Conservation (phyloP, 2,888 invertebrate genomes). For the Lapara coniferarum region DNA sequence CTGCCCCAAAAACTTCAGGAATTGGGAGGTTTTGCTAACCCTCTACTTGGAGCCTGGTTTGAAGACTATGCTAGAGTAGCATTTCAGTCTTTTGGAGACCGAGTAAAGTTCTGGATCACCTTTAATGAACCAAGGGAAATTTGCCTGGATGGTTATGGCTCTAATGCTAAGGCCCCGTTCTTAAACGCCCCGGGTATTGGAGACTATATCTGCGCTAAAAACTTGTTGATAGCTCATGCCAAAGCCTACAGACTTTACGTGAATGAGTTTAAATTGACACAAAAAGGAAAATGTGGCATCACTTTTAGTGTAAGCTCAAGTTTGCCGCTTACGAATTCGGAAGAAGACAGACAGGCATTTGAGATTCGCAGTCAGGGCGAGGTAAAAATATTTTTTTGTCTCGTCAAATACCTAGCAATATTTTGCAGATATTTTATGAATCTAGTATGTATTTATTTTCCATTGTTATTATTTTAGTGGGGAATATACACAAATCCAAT, state of each 20-base stretch:
- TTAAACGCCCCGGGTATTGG: slow-evolving; percentile 69
- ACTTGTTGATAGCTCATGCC: slow-evolving; percentile 81
- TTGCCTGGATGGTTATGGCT: slow-evolving; percentile 70
- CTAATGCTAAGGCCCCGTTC: slow-evolving; percentile 52
- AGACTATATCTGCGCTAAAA: slow-evolving; percentile 76
- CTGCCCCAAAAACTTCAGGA: slow-evolving; percentile 78
- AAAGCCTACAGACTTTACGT: slow-evolving; percentile 65
- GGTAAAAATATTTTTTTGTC: too few relatives aligned
- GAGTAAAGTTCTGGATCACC: slow-evolving; percentile 82
- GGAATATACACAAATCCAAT: slow-evolving; percentile 75
- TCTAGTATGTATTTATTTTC: not conserved
- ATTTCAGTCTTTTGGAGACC: slow-evolving; percentile 71
- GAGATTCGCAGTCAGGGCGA: slow-evolving; percentile 39
- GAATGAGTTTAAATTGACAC: slow-evolving; percentile 53
- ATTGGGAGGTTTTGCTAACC: slow-evolving; percentile 77
- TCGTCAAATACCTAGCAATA: too few relatives aligned
- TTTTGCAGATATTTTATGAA: not conserved
- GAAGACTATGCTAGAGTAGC: slow-evolving; percentile 70
- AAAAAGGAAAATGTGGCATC: slow-evolving; percentile 44
- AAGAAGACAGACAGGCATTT: slow-evolving; percentile 55
- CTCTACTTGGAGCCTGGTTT: slow-evolving; percentile 68
- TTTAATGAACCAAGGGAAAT: slow-evolving; percentile 79
- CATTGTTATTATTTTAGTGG: slow-evolving; percentile 50
- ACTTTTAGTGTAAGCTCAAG: slow-evolving; percentile 36
- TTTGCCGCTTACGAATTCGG: slow-evolving; percentile 50